Conservation (phyloP, 2,888 invertebrate species). For the Dendrolimus houi region DNA sequence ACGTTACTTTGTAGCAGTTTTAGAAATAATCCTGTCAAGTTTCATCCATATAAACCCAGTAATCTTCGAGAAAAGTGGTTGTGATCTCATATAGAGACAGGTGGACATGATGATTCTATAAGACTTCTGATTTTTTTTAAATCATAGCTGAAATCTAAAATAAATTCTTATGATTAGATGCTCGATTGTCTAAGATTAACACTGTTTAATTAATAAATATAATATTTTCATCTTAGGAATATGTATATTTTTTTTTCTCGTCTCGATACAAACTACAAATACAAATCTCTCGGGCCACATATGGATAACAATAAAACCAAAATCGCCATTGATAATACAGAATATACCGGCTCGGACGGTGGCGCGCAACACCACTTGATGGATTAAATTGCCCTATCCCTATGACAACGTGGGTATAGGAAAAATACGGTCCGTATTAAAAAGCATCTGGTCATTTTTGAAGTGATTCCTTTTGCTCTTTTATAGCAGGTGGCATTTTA, state of each 20-base stretch:
- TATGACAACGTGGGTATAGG: conserved; percentile 74
- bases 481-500: conserved; percentile 53
- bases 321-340: conserved; percentile 65
- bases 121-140: too few relatives aligned
- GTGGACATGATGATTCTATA: too few relatives aligned
- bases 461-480: conserved; percentile 72
- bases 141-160: too few relatives aligned
- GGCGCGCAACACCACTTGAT: conserved; percentile 61
- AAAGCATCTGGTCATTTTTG: conserved; percentile 77
- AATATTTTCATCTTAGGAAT: background rate
- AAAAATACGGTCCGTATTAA: conserved; percentile 72
- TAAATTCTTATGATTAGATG: too few relatives aligned
- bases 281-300: conserved; percentile 44
- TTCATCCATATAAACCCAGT: too few relatives aligned
- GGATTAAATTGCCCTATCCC: conserved; percentile 76
- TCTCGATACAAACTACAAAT: conserved; percentile 35
- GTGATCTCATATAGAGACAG: too few relatives aligned
- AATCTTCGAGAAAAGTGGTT: too few relatives aligned
- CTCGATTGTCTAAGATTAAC: too few relatives aligned
- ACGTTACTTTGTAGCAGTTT: too few relatives aligned
- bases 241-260: conserved; percentile 4
- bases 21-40: too few relatives aligned
- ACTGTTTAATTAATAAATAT: background rate
- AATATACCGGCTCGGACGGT: conserved; percentile 68
- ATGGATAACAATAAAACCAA: conserved; percentile 64